Base-by-base conservation (phyloP, 1,140 invertebrate genomes). In the Sitophilus oryzae region DNA sequence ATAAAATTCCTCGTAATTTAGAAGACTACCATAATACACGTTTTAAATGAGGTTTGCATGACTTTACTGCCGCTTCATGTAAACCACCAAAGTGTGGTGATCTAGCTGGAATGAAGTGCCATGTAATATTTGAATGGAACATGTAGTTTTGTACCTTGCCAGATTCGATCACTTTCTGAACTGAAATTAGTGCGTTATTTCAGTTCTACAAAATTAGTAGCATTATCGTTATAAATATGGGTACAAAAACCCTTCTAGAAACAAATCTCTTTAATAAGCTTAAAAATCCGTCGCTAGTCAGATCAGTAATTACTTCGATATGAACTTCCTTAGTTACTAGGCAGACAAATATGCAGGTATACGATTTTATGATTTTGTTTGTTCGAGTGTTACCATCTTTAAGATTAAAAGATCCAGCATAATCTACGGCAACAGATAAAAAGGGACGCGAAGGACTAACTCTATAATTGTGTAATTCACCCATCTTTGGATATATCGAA, bases 31-130 rank as follows among this genome's bases (percentile, higher is more conserved):
- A 8, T 55, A 71, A 18, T 11, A 67, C 46, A 41, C 67, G 41
- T 19, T 20, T 60, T 15, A 64, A 35, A 25, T 64, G 58, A 30
- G 36, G 23, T 37, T 70, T 57, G 41, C 56, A 19, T 9, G 44
- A 50, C 43, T 66, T 65, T 5, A 74, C 68, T 0, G 52, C 43
- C n/a, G 62, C 34, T 52, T 74, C 70, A 66, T 57, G 73, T 20
- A 65, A 57, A 2, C 71, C 73, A 36, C 73, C 72, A 36, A 66
- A 63, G 44, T 70, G 62, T 2, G 66, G 58, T 14, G 58, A 62
- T 19, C 23, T 3, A 0, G 67, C 63, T n/a, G 65, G 65, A 22
- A 66, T 73, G 52, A 75, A 75, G 44, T 71, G 58, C 71, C 71
- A 76, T 16, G 46, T 20, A 21, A 61, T 54, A 5, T 40, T 47